A percentile compares a stretch with the other conserved stretches of the same genome.
Conservation (phyloP, 2,113 vertebrate genomes). For the Myxocyprinus asiaticus region DNA sequence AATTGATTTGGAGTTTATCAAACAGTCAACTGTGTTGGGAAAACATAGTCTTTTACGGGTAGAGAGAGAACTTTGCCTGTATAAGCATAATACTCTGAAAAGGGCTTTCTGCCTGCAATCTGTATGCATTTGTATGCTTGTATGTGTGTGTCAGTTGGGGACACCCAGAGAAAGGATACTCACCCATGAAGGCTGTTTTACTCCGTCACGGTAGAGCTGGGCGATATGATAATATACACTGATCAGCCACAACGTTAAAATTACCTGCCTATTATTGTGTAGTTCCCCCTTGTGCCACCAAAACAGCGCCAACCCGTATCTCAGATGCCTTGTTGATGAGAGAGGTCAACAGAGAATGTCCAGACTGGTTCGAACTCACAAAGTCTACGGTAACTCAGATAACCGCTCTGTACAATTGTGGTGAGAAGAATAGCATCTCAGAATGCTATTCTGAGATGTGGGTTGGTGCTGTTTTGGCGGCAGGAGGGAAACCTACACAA, state of each 20-base stretch:
- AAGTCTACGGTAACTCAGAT: too few species aligned
- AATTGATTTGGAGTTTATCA: constrained; percentile 30
- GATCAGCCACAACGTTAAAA: background rate
- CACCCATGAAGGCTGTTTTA: background rate
- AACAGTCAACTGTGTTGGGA: background rate
- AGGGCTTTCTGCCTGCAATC: background rate
- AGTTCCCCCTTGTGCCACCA: too few species aligned
- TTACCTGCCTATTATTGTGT: background rate
- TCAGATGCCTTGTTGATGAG: too few species aligned
- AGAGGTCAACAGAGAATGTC: too few species aligned
- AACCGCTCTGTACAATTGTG: too few species aligned
- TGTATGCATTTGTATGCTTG: background rate
- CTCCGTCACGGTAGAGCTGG: background rate
- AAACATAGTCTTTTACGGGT: too few species aligned
- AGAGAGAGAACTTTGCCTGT: background rate
- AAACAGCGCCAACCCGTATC: too few species aligned
- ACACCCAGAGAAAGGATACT: background rate
- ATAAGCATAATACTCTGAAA: background rate
- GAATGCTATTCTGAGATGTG: too few species aligned
- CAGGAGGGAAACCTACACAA: too few species aligned
- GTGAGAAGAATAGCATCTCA: too few species aligned
- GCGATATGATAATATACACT: background rate
- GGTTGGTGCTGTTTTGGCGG: too few species aligned
- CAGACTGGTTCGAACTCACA: too few species aligned
- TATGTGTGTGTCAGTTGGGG: background rate